phyloP scores from a whole-genome alignment of 1,140 invertebrate species.

The Hyposmocoma kahamanoa region DNA sequence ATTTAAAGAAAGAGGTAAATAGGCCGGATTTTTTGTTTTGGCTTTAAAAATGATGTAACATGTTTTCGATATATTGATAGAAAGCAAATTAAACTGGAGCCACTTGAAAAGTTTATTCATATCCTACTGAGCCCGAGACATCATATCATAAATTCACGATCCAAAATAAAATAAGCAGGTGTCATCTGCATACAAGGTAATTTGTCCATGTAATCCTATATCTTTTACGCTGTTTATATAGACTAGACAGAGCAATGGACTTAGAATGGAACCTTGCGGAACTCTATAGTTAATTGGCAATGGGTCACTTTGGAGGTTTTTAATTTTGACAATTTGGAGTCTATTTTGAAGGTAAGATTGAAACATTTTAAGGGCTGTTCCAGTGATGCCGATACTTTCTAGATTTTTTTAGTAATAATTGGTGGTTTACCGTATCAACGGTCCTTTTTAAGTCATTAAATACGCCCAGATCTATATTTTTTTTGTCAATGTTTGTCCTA shows the following conservation, averaged over 20 bases:
- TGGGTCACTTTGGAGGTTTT: neutral
- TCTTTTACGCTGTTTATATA: neutral
- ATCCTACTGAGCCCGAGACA: too few species aligned
- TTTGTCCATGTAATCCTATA: neutral
- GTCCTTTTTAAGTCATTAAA: neutral
- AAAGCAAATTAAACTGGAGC: too few species aligned
- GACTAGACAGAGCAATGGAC: neutral
- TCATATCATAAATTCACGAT: neutral
- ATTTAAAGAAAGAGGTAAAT: too few species aligned
- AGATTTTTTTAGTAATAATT: neutral
- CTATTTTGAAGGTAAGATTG: neutral
- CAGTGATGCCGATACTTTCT: neutral
- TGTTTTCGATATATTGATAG: too few species aligned
- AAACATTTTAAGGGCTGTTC: neutral
- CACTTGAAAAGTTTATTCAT: too few species aligned
- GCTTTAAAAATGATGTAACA: too few species aligned
- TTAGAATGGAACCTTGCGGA: neutral
- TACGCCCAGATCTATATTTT: neutral
- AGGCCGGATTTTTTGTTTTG: too few species aligned
- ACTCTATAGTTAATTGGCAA: neutral
- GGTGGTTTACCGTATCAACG: neutral
- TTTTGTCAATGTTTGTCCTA: neutral
- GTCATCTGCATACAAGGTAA: neutral
- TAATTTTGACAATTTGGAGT: neutral
- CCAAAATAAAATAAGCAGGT: constrained; percentile 3